phyloP scores from a whole-genome alignment of 2,113 vertebrate species.

The Heloderma charlesbogerti region DNA sequence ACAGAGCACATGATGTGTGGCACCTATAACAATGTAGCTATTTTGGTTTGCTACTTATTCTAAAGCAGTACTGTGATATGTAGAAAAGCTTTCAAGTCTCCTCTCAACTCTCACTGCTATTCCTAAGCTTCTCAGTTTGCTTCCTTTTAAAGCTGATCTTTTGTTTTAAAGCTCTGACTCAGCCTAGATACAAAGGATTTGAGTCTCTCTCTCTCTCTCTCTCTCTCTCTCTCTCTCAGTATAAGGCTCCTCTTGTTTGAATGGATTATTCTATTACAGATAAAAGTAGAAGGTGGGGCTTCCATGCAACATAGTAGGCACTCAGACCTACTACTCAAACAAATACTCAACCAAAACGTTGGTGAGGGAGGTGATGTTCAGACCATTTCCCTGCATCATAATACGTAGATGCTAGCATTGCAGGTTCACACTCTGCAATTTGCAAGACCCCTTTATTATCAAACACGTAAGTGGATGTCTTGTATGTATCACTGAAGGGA shows the following conservation, averaged over 20 bases:
- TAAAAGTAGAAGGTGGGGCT: slow-evolving; percentile 39
- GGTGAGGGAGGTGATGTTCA: background rate
- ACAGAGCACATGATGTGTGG: no score
- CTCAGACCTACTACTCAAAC: slow-evolving; percentile 37
- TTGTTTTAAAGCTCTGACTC: no score
- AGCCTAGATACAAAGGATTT: slow-evolving; percentile 47
- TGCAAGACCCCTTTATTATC: slow-evolving; percentile 61
- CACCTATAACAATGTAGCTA: background rate
- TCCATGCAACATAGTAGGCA: slow-evolving; percentile 56
- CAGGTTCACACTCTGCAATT: slow-evolving; percentile 44
- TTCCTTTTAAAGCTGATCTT: no score
- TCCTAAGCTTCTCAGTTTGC: rapidly evolving
- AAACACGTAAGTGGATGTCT: slow-evolving; percentile 55
- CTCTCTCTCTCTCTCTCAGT: slow-evolving; percentile 35
- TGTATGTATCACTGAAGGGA: no score
- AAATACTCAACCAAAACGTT: slow-evolving; percentile 26
- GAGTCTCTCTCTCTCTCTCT: slow-evolving; percentile 43
- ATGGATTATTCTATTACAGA: slow-evolving; percentile 39
- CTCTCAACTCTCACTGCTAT: slow-evolving; percentile 1
- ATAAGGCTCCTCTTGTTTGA: slow-evolving; percentile 48
- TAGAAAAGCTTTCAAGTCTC: no score
- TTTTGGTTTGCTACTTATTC: background rate
- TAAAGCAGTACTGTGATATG: no score
- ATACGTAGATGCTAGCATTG: background rate
- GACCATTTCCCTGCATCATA: slow-evolving; percentile 34